phyloP scores from a whole-genome alignment of 2,113 vertebrate genomes.

The Ptychochromis oligacanthus region DNA sequence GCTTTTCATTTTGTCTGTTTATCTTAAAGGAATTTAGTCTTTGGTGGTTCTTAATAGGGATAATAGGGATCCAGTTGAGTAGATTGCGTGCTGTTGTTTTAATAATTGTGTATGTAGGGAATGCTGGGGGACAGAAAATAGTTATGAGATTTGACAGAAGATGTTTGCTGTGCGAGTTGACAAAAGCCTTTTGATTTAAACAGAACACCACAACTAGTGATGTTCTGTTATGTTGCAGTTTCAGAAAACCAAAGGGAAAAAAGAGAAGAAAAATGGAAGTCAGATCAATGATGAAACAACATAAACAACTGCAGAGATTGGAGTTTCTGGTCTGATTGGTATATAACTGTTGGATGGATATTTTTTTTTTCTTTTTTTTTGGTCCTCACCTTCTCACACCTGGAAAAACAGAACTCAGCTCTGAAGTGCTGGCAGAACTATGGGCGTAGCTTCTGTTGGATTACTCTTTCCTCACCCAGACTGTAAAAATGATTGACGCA shows the following conservation, averaged over 20 bases:
- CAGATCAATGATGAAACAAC: neutral
- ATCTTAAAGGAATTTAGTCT: neutral
- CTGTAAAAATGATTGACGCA: conserved; percentile 62
- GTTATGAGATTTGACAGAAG: neutral
- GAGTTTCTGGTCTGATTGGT: neutral
- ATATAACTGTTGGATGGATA: neutral
- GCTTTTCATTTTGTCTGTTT: too few species aligned
- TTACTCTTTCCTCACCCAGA: conserved; percentile 16
- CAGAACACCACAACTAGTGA: neutral
- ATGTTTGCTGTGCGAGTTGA: neutral
- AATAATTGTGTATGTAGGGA: neutral
- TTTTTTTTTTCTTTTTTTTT: neutral
- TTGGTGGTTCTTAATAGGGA: neutral
- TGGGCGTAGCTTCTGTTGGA: conserved; percentile 15
- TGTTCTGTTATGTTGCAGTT: neutral
- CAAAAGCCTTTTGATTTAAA: neutral
- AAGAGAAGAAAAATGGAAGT: neutral
- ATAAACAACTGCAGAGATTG: neutral
- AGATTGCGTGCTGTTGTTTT: neutral
- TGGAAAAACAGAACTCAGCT: neutral
- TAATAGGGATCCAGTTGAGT: too few species aligned
- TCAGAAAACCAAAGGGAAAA: neutral
- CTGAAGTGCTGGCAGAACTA: neutral
- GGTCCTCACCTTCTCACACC: neutral
- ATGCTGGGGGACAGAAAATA: neutral